A percentile compares a stretch with the other conserved stretches of the same genome.
Conservation (phyloP, 2,888 invertebrate genomes). For the Acleris emargana region DNA sequence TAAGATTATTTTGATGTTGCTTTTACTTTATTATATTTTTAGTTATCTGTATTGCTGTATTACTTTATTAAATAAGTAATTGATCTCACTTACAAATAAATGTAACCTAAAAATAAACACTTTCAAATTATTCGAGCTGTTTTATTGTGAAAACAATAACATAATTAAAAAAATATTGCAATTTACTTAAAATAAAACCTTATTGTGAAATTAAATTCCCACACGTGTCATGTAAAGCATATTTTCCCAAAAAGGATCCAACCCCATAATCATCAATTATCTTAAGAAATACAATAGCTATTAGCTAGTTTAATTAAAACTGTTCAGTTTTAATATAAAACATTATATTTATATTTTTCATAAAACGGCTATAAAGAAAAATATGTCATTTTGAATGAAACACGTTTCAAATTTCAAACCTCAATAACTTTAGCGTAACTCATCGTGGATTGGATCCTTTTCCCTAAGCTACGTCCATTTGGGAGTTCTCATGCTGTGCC, state of each 20-base stretch:
- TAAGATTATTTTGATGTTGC: no score
- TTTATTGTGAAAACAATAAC: no score
- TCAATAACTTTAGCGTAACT: constrained; percentile 1
- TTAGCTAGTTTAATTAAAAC: not conserved
- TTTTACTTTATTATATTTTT: no score
- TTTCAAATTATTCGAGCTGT: no score
- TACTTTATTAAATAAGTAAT: no score
- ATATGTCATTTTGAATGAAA: not conserved
- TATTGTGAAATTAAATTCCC: not conserved
- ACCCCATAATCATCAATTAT: not conserved
- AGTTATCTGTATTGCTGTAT: no score
- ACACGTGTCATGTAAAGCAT: not conserved
- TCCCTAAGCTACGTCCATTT: not conserved
- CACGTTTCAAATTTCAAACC: constrained; percentile 1
- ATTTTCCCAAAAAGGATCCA: not conserved
- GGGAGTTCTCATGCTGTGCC: no score
- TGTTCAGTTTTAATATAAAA: not conserved
- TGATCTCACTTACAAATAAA: no score
- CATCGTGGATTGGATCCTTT: not conserved
- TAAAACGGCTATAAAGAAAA: not conserved
- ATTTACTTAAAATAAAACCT: not conserved
- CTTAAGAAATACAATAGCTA: not conserved
- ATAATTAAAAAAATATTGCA: not conserved
- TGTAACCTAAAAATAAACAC: no score
- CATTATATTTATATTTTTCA: not conserved